These are phyloP conservation scores for Trachelus troglodyta DNA, from an alignment of 2,888 invertebrate genomes.

Conservation along the genomic window DNA sequence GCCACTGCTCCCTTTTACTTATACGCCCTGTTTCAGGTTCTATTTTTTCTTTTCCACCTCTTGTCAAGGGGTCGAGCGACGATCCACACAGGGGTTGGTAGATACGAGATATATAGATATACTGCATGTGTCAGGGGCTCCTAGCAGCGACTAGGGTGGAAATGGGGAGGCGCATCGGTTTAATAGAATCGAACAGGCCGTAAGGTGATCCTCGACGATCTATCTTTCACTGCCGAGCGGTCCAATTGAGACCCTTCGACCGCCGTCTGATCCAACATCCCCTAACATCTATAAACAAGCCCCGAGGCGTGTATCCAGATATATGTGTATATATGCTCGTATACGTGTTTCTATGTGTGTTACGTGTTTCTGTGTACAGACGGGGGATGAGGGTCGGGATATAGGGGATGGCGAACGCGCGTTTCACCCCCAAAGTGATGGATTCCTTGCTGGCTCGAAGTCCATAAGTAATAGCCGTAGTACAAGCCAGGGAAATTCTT, in stretches of 20 bases:
- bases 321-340: background rate
- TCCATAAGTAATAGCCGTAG: constrained; percentile 36
- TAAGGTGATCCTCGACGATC: constrained; percentile 63
- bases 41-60: background rate
- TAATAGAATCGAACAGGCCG: constrained; percentile 63
- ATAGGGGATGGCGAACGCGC: constrained; percentile 24
- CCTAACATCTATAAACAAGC: constrained; percentile 50
- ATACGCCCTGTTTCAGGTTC: too few species aligned
- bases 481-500: background rate
- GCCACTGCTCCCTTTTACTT: too few species aligned
- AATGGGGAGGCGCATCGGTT: constrained; percentile 39
- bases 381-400: background rate
- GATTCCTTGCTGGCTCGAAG: constrained; percentile 32
- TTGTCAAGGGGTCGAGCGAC: background rate
- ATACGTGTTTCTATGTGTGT: background rate
- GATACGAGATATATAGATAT: background rate
- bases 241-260: constrained; percentile 54
- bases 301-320: constrained; percentile 9
- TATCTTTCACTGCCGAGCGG: constrained; percentile 57
- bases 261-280: constrained; percentile 45
- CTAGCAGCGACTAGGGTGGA: too few species aligned
- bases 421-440: constrained; percentile 35
- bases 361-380: too few species aligned
- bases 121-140: constrained; percentile 8
- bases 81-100: background rate